Evolutionary conservation across 2,797 vertebrate species (phyloP), one percentile per base, ranked within the genome.

Genomic region (Thunnus albacares): DNA sequence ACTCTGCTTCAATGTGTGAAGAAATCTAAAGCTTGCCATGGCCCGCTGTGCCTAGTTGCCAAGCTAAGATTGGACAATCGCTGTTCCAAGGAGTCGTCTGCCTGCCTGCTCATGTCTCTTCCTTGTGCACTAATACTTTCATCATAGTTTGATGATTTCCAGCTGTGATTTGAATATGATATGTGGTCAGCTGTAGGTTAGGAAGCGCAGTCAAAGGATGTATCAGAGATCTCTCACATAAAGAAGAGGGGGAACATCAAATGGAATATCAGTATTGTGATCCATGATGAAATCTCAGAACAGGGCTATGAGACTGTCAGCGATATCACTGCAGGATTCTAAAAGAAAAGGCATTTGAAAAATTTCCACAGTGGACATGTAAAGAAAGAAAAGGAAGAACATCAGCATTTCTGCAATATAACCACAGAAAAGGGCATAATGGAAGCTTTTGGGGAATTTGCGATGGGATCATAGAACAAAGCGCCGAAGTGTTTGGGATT

Each of bases 401-500:
- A 26, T 82, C 68, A 63, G 79, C 59, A 57, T 79, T 75, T 77
- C 55, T 75, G n/a, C 47, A 10, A 33, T 28, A 33, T 14, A 72
- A 24, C 60, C 0, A 38, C 65, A 73, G 41, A 51, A 86, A 73
- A 80, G 41, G 60, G n/a, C 71, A 52, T 62, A 45, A 76, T 47
- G 47, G 72, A 47, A 55, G 82, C 72, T 90, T 89, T 63, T 45
- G 68, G 60, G 69, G 79, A 85, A 79, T 70, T 53, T 81, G 69
- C n/a, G 4, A 55, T 8, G 53, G 65, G 59, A 66, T 61, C 1
- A 38, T 5, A 75, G 72, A 91, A 84, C 83, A 88, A 87, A 90
- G 83, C 68, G 4, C 63, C 26, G 9, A 66, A 79, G 71, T 81
- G 79, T 88, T 82, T 87, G 75, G 75, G 75, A 85, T 85, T 90